A percentile compares a stretch with the other conserved stretches of the same genome.
Evolutionary conservation across 2,888 invertebrate genomes (phyloP).

Genomic region (Phyllotreta striolata): DNA sequence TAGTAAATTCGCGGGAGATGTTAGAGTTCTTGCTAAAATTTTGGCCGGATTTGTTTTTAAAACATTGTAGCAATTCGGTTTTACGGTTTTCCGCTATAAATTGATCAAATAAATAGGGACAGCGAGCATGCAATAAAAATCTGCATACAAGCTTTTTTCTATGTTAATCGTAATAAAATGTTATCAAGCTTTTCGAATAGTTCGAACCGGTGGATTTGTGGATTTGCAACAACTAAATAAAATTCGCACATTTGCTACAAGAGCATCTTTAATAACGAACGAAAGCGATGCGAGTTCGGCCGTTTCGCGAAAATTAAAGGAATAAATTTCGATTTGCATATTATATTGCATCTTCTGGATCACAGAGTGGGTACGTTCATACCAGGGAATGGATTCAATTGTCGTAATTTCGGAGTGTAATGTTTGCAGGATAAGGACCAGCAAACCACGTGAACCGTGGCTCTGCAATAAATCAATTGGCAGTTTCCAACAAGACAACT

Average conservation of each 20-base stretch:
- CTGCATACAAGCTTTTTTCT: conserved; percentile 1
- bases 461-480: conserved; percentile 40
- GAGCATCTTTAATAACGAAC: no score
- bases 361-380: conserved; percentile 15
- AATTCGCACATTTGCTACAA: no score
- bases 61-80: conserved; percentile 11
- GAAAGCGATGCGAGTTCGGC: conserved; percentile 3
- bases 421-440: conserved; percentile 29
- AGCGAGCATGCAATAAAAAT: conserved; percentile 6
- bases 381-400: conserved; percentile 22
- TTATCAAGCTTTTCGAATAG: no score
- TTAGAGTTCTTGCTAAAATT: conserved; percentile 6
- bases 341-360: conserved; percentile 29
- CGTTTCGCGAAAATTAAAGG: conserved; percentile 9
- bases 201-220: no score
- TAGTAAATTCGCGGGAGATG: not conserved
- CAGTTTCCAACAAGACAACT: conserved; percentile 36
- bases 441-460: conserved; percentile 30
- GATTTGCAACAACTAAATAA: no score
- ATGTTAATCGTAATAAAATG: no score
- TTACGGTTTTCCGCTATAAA: conserved; percentile 2
- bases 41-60: conserved; percentile 8
- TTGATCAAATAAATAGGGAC: conserved; percentile 11
- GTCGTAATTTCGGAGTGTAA: conserved; percentile 29
- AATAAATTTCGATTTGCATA: conserved; percentile 28